These are phyloP conservation scores for Chamaea fasciata DNA, from an alignment of 2,113 vertebrate species.

Conservation along the genomic window DNA sequence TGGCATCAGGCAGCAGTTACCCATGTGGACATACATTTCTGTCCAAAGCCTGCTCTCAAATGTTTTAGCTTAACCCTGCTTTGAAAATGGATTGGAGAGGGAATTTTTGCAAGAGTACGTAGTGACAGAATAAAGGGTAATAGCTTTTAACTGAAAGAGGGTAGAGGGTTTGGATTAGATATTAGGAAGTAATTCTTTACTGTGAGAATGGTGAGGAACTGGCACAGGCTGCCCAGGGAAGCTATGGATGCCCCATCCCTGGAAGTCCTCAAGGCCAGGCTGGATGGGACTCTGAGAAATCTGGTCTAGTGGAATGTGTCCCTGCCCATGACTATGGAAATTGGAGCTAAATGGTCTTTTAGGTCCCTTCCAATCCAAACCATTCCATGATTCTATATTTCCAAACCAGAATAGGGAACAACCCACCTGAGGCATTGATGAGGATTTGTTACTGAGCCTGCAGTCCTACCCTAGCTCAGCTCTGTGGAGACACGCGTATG, in stretches of 20 bases:
- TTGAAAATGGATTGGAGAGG: neutral
- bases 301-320: neutral
- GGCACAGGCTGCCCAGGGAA: neutral
- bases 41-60: neutral
- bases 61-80: neutral
- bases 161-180: neutral
- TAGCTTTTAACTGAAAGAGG: neutral
- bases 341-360: neutral
- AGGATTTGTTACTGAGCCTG: neutral
- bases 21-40: neutral
- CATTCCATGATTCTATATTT: neutral
- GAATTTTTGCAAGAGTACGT: neutral
- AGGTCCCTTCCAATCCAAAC: neutral
- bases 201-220: neutral
- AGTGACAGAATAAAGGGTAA: neutral
- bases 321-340: neutral
- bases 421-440: neutral
- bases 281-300: neutral
- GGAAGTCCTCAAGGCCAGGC: neutral
- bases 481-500: accelerated
- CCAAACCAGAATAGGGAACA: neutral
- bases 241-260: neutral
- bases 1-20: neutral
- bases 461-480: neutral
- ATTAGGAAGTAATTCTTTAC: neutral